Conservation (phyloP, 2,797 vertebrate species). For the Rhadinocentrus ornatus region DNA sequence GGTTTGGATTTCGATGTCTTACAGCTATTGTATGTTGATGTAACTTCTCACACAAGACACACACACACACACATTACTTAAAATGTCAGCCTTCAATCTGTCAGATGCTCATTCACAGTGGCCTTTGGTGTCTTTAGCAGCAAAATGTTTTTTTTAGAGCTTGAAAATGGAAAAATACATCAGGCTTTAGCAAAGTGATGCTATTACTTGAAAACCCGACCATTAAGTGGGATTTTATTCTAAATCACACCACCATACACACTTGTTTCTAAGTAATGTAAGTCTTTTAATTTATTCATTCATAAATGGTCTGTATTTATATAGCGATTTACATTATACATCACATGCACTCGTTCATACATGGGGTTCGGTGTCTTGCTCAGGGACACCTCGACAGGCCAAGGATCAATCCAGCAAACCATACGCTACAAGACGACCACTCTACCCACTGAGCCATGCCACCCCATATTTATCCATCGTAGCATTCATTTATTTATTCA, state of each 20-base stretch:
- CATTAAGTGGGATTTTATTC: not conserved
- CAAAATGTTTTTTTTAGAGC: constrained; percentile 49
- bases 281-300: no score
- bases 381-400: no score
- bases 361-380: no score
- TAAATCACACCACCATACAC: not conserved
- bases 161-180: not conserved
- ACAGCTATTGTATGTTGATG: constrained; percentile 11
- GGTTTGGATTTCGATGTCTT: constrained; percentile 15
- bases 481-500: no score
- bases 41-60: constrained; percentile 18
- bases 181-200: constrained; percentile 12
- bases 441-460: no score
- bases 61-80: constrained; percentile 11
- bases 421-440: no score
- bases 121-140: constrained; percentile 52
- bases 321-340: no score
- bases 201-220: not conserved
- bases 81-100: constrained; percentile 64
- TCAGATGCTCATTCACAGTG: constrained; percentile 32
- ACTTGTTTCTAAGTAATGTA: not conserved
- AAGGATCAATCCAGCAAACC: no score
- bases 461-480: no score
- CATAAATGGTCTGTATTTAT: no score
- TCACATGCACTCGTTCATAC: no score